Base-by-base conservation (phyloP, 2,113 vertebrate genomes). In the Lipotes vexillifer region DNA sequence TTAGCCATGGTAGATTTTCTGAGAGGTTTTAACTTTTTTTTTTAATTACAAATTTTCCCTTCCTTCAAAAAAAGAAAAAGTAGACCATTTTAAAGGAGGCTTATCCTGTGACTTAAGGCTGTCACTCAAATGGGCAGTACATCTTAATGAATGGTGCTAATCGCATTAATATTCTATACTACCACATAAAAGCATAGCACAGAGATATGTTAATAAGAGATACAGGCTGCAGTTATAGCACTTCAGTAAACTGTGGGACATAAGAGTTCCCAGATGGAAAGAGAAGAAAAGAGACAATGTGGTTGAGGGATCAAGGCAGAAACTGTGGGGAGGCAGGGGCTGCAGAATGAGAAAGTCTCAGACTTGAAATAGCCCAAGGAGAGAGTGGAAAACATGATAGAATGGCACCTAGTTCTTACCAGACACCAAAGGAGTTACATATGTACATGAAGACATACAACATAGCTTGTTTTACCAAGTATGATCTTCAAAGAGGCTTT, bases 71-170 rank as follows among this genome's bases (percentile, higher is more conserved):
- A 59, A 92, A 63, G 55, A 83, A 85, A 72, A 61, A 61, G 13
- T 61, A 69, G 61, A 82, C 18, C 77, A 85, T 57, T 90, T 31
- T 72, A 21, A 72, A 85, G 59, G 36, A 88, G 27, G 55, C 36
- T 96, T 71, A 93, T 49, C 33, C 55, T 96, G 68, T 95, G 84
- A 97, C 38, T 95, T 78, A 68, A 90, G 69, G 74, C 49, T 94
- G 55, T 68, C 21, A 83, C 33, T 94, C 49, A 84, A 96, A 96
- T 81, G 33, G 55, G 33, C 57, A 96, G 72, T 75, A 72, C 20
- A 66, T 52, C 74, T 66, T 83, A 86, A 93, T 74, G 83, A 92
- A 93, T 41, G 17, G 44, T 83, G 27, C 21, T 80, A 92, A 91
- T 88, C 1, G 1, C 33, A 69, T 95, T 80, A 95, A 49, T 93